Base-by-base conservation (phyloP, 2,888 invertebrate species). In the Spodoptera littoralis region DNA sequence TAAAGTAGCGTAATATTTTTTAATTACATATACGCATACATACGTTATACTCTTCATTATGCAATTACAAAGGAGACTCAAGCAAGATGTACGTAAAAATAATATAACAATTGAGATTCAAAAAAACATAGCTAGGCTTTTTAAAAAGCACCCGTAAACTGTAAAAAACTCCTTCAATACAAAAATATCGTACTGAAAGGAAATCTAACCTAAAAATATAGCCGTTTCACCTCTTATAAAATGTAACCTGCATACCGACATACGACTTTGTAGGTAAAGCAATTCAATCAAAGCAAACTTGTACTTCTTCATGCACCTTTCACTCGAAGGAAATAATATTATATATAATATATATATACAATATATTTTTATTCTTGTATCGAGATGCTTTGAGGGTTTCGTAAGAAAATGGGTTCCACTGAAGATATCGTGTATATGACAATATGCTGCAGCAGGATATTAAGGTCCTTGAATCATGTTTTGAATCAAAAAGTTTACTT, bases 391-490 rank as follows among this genome's bases (percentile, higher is more conserved):
- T 65, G 46, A 49, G 36, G 42, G 52, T 59, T 54, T 56, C 46
- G 52, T 24, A 42, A 46, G 41, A 52, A 77, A 56, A 67, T 71
- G 60, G 50, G 55, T 55, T 30, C 46, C 42, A 45, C 53, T 61
- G 49, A 76, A 73, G 65, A 71, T 76, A 66, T 48, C 57, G 76
- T 69, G 54, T 73, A 70, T 76, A 77, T 63, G 64, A 47, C 59
- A 59, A 69, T 65, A 78, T 74, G 64, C 51, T 50, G 44, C 18
- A 62, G 61, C 65, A 66, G 78, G 78, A 78, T 72, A 76, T 78
- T 74, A 70, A 61, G 62, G 70, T 58, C 68, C 54, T 27, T 49
- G 46, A 49, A 55, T 56, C 42, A 53, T 55, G 27, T 52, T 36
- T 65, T 42, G 13, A 30, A 45, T 18, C 43, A 57, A 36, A 53